A percentile compares a stretch with the other conserved stretches of the same genome.
phyloP scores from a whole-genome alignment of 1,140 invertebrate genomes.

The Linepithema humile region DNA sequence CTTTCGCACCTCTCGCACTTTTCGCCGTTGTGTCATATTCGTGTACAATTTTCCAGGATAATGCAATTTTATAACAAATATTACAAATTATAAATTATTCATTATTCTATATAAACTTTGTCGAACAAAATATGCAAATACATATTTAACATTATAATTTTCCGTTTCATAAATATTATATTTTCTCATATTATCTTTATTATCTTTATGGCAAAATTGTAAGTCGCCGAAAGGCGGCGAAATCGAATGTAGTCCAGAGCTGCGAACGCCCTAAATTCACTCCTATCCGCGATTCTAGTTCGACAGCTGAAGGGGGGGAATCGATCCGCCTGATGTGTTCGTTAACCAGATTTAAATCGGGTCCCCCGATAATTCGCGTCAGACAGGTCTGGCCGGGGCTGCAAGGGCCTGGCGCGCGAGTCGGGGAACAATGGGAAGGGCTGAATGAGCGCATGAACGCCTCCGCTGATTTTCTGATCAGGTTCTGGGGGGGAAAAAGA shows the following conservation, averaged over 20 bases:
- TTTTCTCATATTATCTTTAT: not conserved
- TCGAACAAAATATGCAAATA: too few relatives aligned
- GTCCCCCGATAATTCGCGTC: constrained; percentile 41
- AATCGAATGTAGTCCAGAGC: not conserved
- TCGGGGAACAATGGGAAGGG: not conserved
- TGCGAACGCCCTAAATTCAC: not conserved
- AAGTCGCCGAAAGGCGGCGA: not conserved
- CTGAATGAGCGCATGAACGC: constrained; percentile 64
- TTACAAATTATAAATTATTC: too few relatives aligned
- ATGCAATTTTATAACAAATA: not conserved
- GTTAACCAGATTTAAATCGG: constrained; percentile 45
- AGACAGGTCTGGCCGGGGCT: constrained; percentile 29
- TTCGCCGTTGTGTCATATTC: not conserved
- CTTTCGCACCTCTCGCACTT: not conserved
- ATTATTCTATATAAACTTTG: too few relatives aligned
- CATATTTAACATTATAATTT: not conserved
- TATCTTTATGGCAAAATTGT: not conserved
- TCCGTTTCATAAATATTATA: not conserved
- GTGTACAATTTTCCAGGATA: not conserved
- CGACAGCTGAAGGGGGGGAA: not conserved
- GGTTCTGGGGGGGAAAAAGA: constrained; percentile 53
- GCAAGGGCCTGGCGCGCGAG: not conserved
- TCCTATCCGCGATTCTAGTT: not conserved
- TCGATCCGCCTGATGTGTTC: not conserved
- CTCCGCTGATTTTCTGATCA: constrained; percentile 63